These are phyloP conservation scores for Myopa tessellatipennis DNA, from an alignment of 2,888 invertebrate species.

Conservation along the genomic window DNA sequence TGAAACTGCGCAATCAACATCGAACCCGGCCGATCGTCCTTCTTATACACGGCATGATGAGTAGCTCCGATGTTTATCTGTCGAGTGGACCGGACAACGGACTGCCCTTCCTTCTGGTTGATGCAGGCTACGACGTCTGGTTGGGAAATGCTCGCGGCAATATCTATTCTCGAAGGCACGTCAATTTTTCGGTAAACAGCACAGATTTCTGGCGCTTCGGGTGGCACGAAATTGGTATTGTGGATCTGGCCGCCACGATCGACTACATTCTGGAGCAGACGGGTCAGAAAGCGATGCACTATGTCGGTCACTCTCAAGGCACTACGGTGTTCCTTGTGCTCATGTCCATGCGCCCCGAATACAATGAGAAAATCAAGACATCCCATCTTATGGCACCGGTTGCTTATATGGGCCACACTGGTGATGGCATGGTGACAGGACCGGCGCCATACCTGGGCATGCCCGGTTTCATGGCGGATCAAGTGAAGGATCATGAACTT, in stretches of 20 bases:
- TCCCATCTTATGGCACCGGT: conserved; percentile 63
- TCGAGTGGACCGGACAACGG: conserved; percentile 48
- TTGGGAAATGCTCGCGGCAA: conserved; percentile 53
- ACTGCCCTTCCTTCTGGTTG: conserved; percentile 49
- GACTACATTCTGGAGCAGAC: conserved; percentile 48
- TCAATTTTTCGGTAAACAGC: conserved; percentile 54
- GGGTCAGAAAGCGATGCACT: conserved; percentile 45
- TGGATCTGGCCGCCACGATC: conserved; percentile 65
- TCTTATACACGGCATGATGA: conserved; percentile 69
- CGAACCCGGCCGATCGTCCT: conserved; percentile 45
- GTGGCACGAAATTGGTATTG: conserved; percentile 87
- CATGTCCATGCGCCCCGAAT: conserved; percentile 48
- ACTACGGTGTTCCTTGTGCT: conserved; percentile 49
- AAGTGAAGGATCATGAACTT: not conserved
- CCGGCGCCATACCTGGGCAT: not conserved
- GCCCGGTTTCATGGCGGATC: not conserved
- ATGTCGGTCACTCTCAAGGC: conserved; percentile 54
- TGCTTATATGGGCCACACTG: conserved; percentile 69
- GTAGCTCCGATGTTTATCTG: conserved; percentile 50
- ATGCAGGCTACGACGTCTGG: conserved; percentile 56
- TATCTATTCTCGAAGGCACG: conserved; percentile 49
- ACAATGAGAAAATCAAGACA: conserved; percentile 59
- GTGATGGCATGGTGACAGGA: not conserved
- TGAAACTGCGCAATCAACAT: conserved; percentile 18
- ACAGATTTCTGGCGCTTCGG: conserved; percentile 67